Base-by-base conservation (phyloP, 2,113 vertebrate species). In the Macaca mulatta region DNA sequence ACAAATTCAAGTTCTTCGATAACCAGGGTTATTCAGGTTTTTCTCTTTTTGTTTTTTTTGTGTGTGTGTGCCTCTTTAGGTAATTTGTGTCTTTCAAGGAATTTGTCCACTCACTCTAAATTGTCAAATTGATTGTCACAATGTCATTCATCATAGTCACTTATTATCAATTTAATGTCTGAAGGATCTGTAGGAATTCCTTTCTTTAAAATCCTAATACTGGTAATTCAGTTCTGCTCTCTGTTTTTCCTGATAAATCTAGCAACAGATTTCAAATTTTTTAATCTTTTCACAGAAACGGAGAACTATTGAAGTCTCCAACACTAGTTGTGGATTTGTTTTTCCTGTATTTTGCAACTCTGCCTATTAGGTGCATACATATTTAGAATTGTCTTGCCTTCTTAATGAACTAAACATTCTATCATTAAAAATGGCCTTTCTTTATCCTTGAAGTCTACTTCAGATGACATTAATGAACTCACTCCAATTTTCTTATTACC, bases 21-120 rank as follows among this genome's bases (percentile, higher is more conserved):
- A 38, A 70, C 81, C 59, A 78, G 35, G 40, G 27, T 20, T 57
- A 81, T 70, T 82, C 50, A 87, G 50, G 87, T 93, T 93, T 86
- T 93, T 87, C 90, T 93, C 12, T 69, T 81, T 93, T 86, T 93
- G 80, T 59, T 61, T 48, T 50, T 48, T 48, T 12, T 48, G 12
- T 48, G 43, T 43, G 43, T 43, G 43, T 90, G 40, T 83, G 57
- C 40, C 75, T 70, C 67, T 97, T 90, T 69, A 50, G 40, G 35
- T 93, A 90, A 93, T 93, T 95, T 82, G 59, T 90, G 75, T 72
- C 35, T 95, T 93, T 93, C 57, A 90, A 82, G 57, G 84, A 85
- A 93, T 18, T 20, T 85, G 91, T 90, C 91, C 91, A 93, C 86
- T 84, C 70, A 89, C 20, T 57, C 61, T 40, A 27, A 85, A n/a